These are phyloP conservation scores for Adelognathus sp. DNA, from an alignment of 2,888 invertebrate genomes.

Conservation along the genomic window DNA sequence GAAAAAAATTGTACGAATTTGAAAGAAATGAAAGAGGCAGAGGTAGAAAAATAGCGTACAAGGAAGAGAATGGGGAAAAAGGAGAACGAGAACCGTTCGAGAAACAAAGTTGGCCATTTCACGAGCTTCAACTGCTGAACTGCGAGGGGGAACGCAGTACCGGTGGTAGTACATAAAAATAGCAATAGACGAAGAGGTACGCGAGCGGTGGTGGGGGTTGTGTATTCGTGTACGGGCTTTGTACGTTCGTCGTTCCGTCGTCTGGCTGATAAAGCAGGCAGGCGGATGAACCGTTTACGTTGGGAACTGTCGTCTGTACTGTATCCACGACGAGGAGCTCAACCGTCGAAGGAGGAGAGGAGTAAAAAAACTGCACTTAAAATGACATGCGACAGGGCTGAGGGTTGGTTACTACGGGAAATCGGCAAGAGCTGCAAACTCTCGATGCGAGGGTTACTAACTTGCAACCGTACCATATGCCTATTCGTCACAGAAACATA, in stretches of 20 bases:
- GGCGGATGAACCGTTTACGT: conserved; percentile 30
- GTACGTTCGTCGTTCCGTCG: conserved; percentile 12
- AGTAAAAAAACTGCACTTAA: background rate
- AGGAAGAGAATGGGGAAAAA: background rate
- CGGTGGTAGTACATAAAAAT: conserved; percentile 5
- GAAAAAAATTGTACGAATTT: background rate
- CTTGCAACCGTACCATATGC: background rate
- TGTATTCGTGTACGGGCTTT: conserved; percentile 19
- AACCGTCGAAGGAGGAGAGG: background rate
- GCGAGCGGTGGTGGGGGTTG: background rate
- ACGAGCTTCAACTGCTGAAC: conserved; percentile 46
- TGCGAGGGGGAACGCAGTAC: background rate
- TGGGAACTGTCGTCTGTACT: conserved; percentile 5
- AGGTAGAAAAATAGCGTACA: conserved; percentile 14
- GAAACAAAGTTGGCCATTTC: conserved; percentile 64
- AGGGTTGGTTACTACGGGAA: background rate
- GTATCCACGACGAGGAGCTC: background rate
- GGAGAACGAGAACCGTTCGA: conserved; percentile 19
- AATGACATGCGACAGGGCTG: background rate
- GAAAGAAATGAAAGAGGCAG: conserved; percentile 20
- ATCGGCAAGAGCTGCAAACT: background rate
- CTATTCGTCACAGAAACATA: background rate
- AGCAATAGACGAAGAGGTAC: too few species aligned
- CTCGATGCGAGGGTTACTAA: background rate
- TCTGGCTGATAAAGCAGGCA: conserved; percentile 4